Evolutionary conservation across 2,888 invertebrate genomes (phyloP), one percentile per base, ranked within the genome.

Genomic region (Caenorhabditis sp.): DNA sequence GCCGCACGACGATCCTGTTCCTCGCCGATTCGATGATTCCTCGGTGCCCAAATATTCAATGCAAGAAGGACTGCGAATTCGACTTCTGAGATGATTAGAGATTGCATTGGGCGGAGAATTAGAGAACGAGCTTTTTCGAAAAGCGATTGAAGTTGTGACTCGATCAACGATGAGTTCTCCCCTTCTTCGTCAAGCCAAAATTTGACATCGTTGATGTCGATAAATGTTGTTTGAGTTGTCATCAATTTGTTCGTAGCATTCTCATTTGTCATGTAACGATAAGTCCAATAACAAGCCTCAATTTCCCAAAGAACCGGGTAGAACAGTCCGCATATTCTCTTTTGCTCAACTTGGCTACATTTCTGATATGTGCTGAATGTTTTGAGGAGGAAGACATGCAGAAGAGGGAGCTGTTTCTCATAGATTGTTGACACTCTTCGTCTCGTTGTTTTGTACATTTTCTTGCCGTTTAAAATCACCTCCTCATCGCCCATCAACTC

Each of bases 271-370:
- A 72, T 62, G 26, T 62, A 58, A 6, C 71, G 71, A 50, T 72
- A 72, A 10, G 67, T 72, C 72, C 72, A 72, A 36, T 72, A 72
- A n/a, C 58, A 64, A 3, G 72, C 63, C 19, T 72, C 72, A 21
- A 72, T 53, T 51, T 72, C 72, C 72, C 67, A 72, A 17, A 72
- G 59, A 23, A 72, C 62, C 6, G 72, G 72, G 49, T 67, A 68
- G 26, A 66, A 69, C 1, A 66, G 50, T 27, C 53, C 62, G 58
- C 68, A 68, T 5, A 68, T 68, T 49, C 68, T 14, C 23, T 65
- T 65, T n/a, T 55, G 55, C 17, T 55, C 55, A 6, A 8, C 5
- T 8, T 3, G 10, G 10, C n/a, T 17, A 36, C 68, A 64, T 19
- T 31, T 6, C 19, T 61, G 58, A 36, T 65, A 68, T 24, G 58